A percentile compares a stretch with the other conserved stretches of the same genome.
Conservation (phyloP, 2,113 vertebrate genomes). For the Solenodon paradoxus region DNA sequence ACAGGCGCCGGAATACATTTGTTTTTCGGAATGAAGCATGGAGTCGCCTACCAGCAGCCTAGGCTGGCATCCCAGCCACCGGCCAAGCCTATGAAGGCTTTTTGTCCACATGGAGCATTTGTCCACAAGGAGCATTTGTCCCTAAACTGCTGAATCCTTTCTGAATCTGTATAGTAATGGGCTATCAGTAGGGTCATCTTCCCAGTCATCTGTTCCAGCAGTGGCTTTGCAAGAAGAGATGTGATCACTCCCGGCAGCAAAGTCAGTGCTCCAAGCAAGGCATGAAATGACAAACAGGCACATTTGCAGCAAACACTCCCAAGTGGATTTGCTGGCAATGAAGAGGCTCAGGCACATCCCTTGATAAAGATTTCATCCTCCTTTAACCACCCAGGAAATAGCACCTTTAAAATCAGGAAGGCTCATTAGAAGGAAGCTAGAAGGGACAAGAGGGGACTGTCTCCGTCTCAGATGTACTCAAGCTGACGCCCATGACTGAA, state of each 20-base stretch:
- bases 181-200: constrained; percentile 39
- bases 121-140: neutral
- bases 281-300: constrained; percentile 22
- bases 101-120: neutral
- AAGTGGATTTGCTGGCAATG: neutral
- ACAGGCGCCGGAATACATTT: neutral
- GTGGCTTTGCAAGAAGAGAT: constrained; percentile 23
- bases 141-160: neutral
- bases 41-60: neutral
- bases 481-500: neutral
- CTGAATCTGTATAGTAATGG: constrained; percentile 4
- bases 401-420: constrained; percentile 37
- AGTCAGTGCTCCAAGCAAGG: constrained; percentile 2
- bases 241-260: constrained; percentile 49
- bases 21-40: constrained; percentile 34
- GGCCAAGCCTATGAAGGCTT: neutral
- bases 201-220: neutral
- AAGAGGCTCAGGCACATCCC: neutral
- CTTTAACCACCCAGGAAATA: constrained; percentile 18
- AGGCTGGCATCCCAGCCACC: neutral
- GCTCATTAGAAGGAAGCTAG: constrained; percentile 34
- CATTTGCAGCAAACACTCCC: constrained; percentile 36
- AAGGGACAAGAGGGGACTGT: neutral
- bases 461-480: neutral
- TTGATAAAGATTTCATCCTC: constrained; percentile 27